Percentiles rank a stretch among this genome's conserved stretches.
Conservation (phyloP, 2,888 invertebrate genomes). For the Gastrophysa polygoni region DNA sequence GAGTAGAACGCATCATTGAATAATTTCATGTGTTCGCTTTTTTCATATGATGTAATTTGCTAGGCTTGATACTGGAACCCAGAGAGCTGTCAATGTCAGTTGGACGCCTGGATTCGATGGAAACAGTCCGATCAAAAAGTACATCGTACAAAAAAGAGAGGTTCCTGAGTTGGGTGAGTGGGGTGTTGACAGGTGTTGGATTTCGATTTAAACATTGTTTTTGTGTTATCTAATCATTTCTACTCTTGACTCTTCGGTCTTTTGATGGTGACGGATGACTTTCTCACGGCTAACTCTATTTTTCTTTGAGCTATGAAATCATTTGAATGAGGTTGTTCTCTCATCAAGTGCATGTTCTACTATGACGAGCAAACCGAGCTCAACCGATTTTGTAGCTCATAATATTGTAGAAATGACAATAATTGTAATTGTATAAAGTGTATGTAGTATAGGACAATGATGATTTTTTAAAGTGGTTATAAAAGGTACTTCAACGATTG, state of each 20-base stretch:
- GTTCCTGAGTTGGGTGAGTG: conserved; percentile 83
- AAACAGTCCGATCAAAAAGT: conserved; percentile 92
- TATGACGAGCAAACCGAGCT: too few relatives aligned
- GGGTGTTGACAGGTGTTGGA: background rate
- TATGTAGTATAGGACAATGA: too few relatives aligned
- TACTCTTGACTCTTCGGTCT: conserved; percentile 19
- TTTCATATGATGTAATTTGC: background rate
- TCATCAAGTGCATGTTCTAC: too few relatives aligned
- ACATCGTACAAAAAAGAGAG: conserved; percentile 88
- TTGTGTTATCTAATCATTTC: conserved; percentile 45
- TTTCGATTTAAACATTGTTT: conserved; percentile 47
- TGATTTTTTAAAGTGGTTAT: too few relatives aligned
- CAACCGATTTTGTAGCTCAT: too few relatives aligned
- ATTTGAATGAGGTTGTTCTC: too few relatives aligned
- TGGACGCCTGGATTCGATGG: conserved; percentile 98
- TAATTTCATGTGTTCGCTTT: too few relatives aligned
- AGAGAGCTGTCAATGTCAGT: conserved; percentile 84
- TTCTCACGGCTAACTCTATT: background rate
- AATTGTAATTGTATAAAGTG: too few relatives aligned
- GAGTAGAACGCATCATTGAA: too few relatives aligned
- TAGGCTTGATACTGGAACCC: conserved; percentile 66
- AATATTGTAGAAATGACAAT: too few relatives aligned
- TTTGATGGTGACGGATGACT: conserved; percentile 7
- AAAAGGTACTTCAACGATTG: too few relatives aligned
- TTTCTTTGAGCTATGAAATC: too few relatives aligned